Evolutionary conservation across 2,888 invertebrate species (phyloP).

Genomic region (Lepas anatifera): DNA sequence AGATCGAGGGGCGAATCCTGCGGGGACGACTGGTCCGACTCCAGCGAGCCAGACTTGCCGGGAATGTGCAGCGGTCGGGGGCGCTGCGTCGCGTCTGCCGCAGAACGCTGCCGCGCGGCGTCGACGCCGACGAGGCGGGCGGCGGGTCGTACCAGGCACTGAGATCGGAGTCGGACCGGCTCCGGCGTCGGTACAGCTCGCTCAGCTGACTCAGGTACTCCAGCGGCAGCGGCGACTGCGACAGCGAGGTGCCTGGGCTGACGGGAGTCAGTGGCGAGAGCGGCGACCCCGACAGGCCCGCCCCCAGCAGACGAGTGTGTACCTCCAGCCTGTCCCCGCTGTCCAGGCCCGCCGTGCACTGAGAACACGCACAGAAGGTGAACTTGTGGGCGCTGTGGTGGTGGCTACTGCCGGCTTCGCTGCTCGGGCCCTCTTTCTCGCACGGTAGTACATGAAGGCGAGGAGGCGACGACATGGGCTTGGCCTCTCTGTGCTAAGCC

Average conservation of each 20-base stretch:
- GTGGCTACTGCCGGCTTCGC: background rate
- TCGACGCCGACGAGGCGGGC: slow-evolving; percentile 16
- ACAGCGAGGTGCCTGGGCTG: background rate
- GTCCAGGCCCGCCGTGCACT: background rate
- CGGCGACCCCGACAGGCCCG: background rate
- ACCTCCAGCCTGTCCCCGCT: slow-evolving; percentile 1
- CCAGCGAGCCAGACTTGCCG: slow-evolving; percentile 38
- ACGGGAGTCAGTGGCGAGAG: background rate
- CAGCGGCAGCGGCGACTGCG: slow-evolving; percentile 5
- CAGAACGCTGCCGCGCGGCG: slow-evolving; percentile 22
- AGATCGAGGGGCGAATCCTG: slow-evolving; percentile 77
- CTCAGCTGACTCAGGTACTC: slow-evolving; percentile 1
- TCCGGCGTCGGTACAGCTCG: slow-evolving; percentile 38
- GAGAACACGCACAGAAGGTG: background rate
- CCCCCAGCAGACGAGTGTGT: background rate
- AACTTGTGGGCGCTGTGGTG: background rate
- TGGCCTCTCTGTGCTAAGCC: no score
- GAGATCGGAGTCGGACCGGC: slow-evolving; percentile 55
- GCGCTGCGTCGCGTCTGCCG: slow-evolving; percentile 24
- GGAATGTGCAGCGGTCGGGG: slow-evolving; percentile 16
- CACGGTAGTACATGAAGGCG: background rate
- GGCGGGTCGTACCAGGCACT: slow-evolving; percentile 16
- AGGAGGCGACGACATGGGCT: background rate
- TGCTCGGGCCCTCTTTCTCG: background rate
- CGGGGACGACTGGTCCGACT: slow-evolving; percentile 44